Base-by-base conservation (phyloP, 1,140 invertebrate genomes). In the Drosophila eugracilis region DNA sequence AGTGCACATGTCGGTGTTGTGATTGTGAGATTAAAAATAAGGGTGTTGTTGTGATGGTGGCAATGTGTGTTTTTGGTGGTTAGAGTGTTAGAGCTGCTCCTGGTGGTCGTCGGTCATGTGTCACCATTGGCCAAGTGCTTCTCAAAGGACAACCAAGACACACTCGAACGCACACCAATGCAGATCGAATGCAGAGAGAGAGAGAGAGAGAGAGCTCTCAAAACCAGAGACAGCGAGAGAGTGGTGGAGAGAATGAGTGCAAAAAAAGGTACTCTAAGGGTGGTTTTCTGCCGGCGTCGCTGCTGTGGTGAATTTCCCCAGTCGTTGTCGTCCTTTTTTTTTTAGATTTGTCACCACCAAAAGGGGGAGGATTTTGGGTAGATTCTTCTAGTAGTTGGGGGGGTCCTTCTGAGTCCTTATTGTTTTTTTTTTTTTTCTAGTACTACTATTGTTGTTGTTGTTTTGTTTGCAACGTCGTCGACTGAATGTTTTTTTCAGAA, bases 271-370 rank as follows among this genome's bases (percentile, higher is more conserved):
- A 28, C 22, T n/a, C n/a, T 39, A 39, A 24, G 57, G 60, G 57
- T 45, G 57, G 32, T 62, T 65, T 62, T 28, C 26, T 28, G 15
- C 58, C 47, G 15, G 41, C 72, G 47, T 37, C 62, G 77, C 50
- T 74, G 69, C 49, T 57, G 80, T 85, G 80, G 80, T 85, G 80
- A 86, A 37, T 85, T 85, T 84, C 37, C 17, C 22, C n/a, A 7
- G 52, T 9, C 59, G 78, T 15, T 41, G 49, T 41, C 71, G 72
- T 58, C 48, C 54, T 55, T 80, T 80, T 58, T 42, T 49, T 55
- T 80, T 80, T 66, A 76, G 76, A 77, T 80, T 85, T 86, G 81
- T 85, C 81, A 86, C 81, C 81, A 76, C 77, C 72, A 22, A 41
- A 47, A 26, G 54, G 26, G 26, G 28, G 22, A 10, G 24, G 21